Evolutionary conservation across 2,797 vertebrate genomes (phyloP), one percentile per base, ranked within the genome.

Genomic region (Avahi laniger): DNA sequence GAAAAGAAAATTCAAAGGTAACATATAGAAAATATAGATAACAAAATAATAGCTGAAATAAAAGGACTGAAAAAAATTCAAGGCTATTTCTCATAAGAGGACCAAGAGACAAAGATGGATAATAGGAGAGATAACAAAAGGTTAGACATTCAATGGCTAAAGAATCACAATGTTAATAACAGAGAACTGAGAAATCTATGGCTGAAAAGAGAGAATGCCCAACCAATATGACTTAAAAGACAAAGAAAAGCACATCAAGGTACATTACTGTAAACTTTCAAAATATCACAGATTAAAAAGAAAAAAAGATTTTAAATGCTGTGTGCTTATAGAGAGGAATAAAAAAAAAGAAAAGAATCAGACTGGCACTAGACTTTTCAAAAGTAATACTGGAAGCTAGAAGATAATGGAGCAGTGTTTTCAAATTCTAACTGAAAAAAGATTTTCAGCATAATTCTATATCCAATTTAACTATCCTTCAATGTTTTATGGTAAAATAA

Each of bases 371-470:
- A 93, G 35, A 75, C 59, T 82, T 91, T 43, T 94, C 50, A 92
- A 90, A 78, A 92, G 33, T 69, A 89, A 54, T 12, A 84, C 2
- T 57, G 43, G 24, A 50, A 80, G 28, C 24, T 63, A 73, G 67
- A 57, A 70, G 75, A 87, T 78, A 46, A 89, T 28, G 57, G 57
- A 59, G 13, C 15, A 79, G 24, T 38, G 46, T 26, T 48, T 91
- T 88, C 65, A 84, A 88, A 54, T 79, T 75, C 76, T 88, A 95
- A 90, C 28, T 86, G 35, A 79, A 95, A 86, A 86, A 84, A n/a
- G 30, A 84, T 75, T 95, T 95, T 79, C 38, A 92, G 89, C 17
- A 50, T 79, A 95, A 78, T 61, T 96, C 80, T 93, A 89, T 33
- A 48, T 43, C 9, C 7, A 63, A 24, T 61, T 93, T 82, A 95